Evolutionary conservation across 2,797 vertebrate genomes (phyloP).

Genomic region (Balearica regulorum): DNA sequence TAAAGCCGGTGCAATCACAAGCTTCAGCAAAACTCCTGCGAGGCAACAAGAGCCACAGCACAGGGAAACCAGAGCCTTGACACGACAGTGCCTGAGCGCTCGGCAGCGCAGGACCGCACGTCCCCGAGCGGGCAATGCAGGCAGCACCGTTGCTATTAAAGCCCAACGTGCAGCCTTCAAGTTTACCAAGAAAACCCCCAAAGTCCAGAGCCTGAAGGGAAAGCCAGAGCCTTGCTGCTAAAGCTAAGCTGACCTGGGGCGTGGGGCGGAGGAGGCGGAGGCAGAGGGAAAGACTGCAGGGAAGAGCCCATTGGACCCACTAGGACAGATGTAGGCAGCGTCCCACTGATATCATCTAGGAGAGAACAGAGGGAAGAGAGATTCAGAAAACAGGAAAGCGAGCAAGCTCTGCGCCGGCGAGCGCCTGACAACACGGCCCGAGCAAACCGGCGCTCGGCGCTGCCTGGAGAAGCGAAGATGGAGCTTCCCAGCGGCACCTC

Average conservation of each 20-base stretch:
- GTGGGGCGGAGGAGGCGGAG: slow-evolving; percentile 90
- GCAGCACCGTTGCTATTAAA: background rate
- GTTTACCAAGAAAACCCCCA: background rate
- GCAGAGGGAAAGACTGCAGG: slow-evolving; percentile 94
- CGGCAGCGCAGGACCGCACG: fast-evolving
- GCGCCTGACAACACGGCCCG: background rate
- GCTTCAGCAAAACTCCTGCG: background rate
- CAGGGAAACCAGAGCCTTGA: fast-evolving
- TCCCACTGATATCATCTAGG: slow-evolving; percentile 95
- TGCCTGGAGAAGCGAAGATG: background rate
- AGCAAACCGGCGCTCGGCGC: background rate
- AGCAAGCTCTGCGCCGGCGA: background rate
- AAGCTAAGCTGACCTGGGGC: slow-evolving; percentile 90
- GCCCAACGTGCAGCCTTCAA: background rate
- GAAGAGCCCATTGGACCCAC: slow-evolving; percentile 93
- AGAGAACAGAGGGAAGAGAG: slow-evolving; percentile 72
- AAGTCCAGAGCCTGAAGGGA: background rate
- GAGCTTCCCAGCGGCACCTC: background rate
- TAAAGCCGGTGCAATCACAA: background rate
- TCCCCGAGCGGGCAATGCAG: background rate
- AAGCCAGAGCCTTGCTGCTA: slow-evolving; percentile 73
- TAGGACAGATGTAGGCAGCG: slow-evolving; percentile 90
- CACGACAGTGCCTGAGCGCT: fast-evolving
- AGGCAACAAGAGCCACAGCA: background rate
- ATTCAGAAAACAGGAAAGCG: background rate